Conservation (phyloP, 92 coral and sea anemone genomes). For the Epizoanthus illoricatus region DNA sequence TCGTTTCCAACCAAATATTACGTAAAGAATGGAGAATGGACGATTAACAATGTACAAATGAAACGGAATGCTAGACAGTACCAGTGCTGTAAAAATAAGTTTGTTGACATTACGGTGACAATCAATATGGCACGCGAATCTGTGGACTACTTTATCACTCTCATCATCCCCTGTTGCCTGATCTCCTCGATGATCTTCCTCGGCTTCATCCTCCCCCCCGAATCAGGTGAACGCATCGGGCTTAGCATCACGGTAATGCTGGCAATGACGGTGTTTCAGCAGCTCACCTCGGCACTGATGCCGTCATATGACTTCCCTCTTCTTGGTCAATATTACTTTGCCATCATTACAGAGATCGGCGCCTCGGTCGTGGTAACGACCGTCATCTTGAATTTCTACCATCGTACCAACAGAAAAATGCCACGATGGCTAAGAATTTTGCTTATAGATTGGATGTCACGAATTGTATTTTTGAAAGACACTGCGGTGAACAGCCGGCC, state of each 20-base stretch:
- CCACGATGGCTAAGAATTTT: slow-evolving; percentile 73
- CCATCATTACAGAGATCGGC: slow-evolving; percentile 87
- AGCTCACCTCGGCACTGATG: slow-evolving; percentile 91
- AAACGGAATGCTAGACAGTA: slow-evolving; percentile 46
- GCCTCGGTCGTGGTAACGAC: slow-evolving; percentile 85
- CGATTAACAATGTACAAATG: slow-evolving; percentile 50
- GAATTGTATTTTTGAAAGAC: slow-evolving; percentile 67
- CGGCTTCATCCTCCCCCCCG: slow-evolving; percentile 91
- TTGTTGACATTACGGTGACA: slow-evolving; percentile 73
- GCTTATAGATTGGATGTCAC: slow-evolving; percentile 80
- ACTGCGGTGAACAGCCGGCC: slow-evolving; percentile 36
- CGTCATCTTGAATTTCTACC: slow-evolving; percentile 87
- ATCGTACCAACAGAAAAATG: slow-evolving; percentile 93
- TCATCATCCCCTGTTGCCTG: slow-evolving; percentile 91
- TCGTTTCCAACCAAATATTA: slow-evolving; percentile 59
- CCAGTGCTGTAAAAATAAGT: slow-evolving; percentile 57
- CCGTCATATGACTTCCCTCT: slow-evolving; percentile 93
- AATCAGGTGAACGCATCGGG: slow-evolving; percentile 95
- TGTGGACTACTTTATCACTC: slow-evolving; percentile 78
- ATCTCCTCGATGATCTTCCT: slow-evolving; percentile 94
- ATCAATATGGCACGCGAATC: slow-evolving; percentile 75
- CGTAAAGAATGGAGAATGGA: slow-evolving; percentile 89
- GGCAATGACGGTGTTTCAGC: slow-evolving; percentile 98
- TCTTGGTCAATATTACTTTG: slow-evolving; percentile 93
- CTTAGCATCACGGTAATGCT: slow-evolving; percentile 91